These are phyloP conservation scores for Nothoprocta pentlandii DNA, from an alignment of 2,113 vertebrate genomes.

Conservation along the genomic window DNA sequence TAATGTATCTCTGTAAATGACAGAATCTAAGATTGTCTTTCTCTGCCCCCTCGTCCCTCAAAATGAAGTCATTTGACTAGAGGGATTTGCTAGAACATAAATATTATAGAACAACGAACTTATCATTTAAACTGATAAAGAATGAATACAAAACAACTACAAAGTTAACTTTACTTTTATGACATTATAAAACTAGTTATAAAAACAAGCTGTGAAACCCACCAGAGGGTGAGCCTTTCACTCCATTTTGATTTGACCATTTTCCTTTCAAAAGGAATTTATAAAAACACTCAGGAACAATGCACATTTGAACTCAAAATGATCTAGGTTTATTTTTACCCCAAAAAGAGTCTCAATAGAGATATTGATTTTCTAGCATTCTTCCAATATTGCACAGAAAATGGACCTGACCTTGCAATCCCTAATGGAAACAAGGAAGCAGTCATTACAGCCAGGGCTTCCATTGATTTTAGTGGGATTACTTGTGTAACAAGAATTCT, in stretches of 20 bases:
- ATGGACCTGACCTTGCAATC: conserved; percentile 68
- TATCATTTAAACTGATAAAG: conserved; percentile 60
- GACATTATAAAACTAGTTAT: conserved; percentile 70
- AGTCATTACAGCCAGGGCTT: conserved; percentile 55
- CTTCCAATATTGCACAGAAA: conserved; percentile 72
- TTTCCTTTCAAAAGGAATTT: conserved; percentile 79
- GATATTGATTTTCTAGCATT: conserved; percentile 75
- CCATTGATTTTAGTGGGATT: conserved; percentile 61
- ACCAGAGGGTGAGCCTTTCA: conserved; percentile 63
- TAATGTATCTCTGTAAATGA: not conserved
- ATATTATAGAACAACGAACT: conserved; percentile 30
- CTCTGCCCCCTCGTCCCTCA: not conserved
- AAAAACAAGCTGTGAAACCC: conserved; percentile 71
- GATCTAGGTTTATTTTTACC: conserved; percentile 68
- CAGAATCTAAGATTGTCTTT: not conserved
- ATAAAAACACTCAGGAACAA: conserved; percentile 76
- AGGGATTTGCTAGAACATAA: conserved; percentile 43
- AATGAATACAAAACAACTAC: conserved; percentile 33
- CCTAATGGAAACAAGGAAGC: conserved; percentile 58
- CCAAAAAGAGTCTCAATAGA: conserved; percentile 66
- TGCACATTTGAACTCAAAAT: conserved; percentile 80
- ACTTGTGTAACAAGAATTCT: conserved; percentile 59
- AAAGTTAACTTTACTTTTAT: conserved; percentile 62
- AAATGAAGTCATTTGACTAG: conserved; percentile 22
- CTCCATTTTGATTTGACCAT: conserved; percentile 74